Evolutionary conservation across 2,113 vertebrate species (phyloP), one percentile per base, ranked within the genome.

Genomic region (Pterocles orientalis): DNA sequence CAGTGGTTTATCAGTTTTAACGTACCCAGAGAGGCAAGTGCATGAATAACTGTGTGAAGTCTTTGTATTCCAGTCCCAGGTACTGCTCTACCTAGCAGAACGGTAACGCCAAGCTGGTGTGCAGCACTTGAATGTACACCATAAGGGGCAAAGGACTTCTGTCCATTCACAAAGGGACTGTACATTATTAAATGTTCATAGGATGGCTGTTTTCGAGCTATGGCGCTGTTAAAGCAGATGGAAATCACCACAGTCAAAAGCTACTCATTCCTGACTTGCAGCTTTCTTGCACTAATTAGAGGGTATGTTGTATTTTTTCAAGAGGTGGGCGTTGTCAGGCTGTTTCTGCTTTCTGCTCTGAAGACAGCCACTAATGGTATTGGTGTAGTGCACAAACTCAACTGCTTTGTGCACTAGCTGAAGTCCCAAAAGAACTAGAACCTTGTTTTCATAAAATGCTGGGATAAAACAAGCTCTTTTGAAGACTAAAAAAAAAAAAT

Each of bases 401-500:
- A 88, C 57, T 78, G 28, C 69, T 75, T 58, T 71, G 51, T 73
- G 51, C 23, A 50, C 54, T 84, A 94, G 50, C 33, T 91, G 62
- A 95, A 92, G 82, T 91, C 28, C 62, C 75, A 62, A 88, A 96
- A 87, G 80, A 96, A 81, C 70, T 53, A 95, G 82, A 95, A 86
- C 28, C 61, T 24, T 6, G 23, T 86, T 97, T 95, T 95, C 33
- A 89, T 45, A 95, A 91, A 96, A 81, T 64, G 68, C 14, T 48
- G 57, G 87, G 69, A 95, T 57, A 61, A 97, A 97, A 91, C 61
- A 61, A 85, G 18, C 21, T 94, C 48, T 61, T 97, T 48, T 23
- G 57, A 84, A 77, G 78, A 79, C 26, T 61, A 26, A 71, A 72
- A 81, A 72, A 88, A 86, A 80, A 79, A 7, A 41, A 36, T 9